Evolutionary conservation across 2,113 vertebrate species (phyloP), one percentile per base, ranked within the genome.

Genomic region (Empidonax alnorum): DNA sequence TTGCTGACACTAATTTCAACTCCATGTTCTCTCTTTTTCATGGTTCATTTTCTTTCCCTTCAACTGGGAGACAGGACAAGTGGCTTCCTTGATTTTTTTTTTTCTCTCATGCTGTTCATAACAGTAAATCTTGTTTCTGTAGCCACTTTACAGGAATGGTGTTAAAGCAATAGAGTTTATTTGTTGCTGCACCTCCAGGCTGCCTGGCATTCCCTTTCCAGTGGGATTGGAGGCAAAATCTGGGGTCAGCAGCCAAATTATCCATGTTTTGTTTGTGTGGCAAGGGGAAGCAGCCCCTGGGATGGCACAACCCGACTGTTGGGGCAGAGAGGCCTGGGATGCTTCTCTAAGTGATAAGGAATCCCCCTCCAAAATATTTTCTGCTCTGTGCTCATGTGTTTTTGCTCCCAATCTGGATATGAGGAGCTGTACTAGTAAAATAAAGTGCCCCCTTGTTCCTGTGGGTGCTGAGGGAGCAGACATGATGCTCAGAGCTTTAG

Each of bases 21-120:
- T 62, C 68, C 69, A 41, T 10, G 37, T 31, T 84, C 94, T 77
- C 84, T 74, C 46, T 61, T 94, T 49, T 87, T 53, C 77, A 35
- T 6, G 47, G 65, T 71, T 94, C 41, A 3, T 94, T 91, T 91
- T 84, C 59, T 18, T 82, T 49, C 42, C 24, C 62, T 81, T 74
- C 74, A 62, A n/a, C 73, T 50, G 55, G 31, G 61, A 87, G 50
- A 78, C 15, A 44, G 84, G 68, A 56, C 68, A 58, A 69, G 63
- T 69, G 77, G 46, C 46, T 89, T 46, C 31, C 81, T 35, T 69
- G 39, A 47, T 53, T 52, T 68, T 84, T 71, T 52, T 52, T 52
- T 49, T 47, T 9, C 21, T 21, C 47, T 53, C 27, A 1, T 27
- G 58, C 27, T 27, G 35, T 50, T 89, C 52, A 5, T 18, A 79